phyloP scores from a whole-genome alignment of 2,888 invertebrate species.

The Limulus polyphemus region DNA sequence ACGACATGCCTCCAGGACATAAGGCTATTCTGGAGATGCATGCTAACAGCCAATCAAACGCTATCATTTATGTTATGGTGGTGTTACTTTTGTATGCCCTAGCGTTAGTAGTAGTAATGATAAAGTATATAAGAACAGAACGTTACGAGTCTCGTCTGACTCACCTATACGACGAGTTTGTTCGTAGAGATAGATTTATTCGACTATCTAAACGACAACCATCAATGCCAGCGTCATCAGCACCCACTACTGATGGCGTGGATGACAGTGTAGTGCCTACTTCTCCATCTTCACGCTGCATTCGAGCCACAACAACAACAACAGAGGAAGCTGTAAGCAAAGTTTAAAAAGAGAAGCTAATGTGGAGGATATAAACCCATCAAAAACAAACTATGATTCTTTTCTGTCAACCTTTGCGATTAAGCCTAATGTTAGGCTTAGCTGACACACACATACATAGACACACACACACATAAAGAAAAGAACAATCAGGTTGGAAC shows the following conservation, averaged over 20 bases:
- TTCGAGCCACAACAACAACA: too few species aligned
- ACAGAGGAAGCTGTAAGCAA: too few species aligned
- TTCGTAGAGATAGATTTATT: constrained; percentile 22
- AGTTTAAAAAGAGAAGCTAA: too few species aligned
- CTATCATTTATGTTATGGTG: constrained; percentile 21
- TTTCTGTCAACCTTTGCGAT: too few species aligned
- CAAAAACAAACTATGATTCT: too few species aligned
- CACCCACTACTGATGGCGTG: not conserved
- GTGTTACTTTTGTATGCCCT: constrained; percentile 20
- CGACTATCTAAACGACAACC: constrained; percentile 18
- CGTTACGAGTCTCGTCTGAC: constrained; percentile 22
- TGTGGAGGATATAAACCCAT: too few species aligned
- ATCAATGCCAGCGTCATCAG: constrained; percentile 14
- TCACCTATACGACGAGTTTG: constrained; percentile 19
- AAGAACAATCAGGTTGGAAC: too few species aligned
- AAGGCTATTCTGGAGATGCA: constrained; percentile 24
- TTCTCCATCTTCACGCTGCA: constrained; percentile 1
- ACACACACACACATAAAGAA: too few species aligned
- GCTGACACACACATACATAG: too few species aligned
- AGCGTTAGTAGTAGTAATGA: constrained; percentile 16
- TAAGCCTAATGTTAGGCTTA: too few species aligned
- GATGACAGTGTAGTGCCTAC: constrained; percentile 8
- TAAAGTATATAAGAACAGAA: constrained; percentile 23
- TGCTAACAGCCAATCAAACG: constrained; percentile 22
- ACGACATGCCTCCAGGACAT: constrained; percentile 14